Evolutionary conservation across 2,888 invertebrate genomes (phyloP), one percentile per base, ranked within the genome.

Genomic region (Microctonus aethiopoides): DNA sequence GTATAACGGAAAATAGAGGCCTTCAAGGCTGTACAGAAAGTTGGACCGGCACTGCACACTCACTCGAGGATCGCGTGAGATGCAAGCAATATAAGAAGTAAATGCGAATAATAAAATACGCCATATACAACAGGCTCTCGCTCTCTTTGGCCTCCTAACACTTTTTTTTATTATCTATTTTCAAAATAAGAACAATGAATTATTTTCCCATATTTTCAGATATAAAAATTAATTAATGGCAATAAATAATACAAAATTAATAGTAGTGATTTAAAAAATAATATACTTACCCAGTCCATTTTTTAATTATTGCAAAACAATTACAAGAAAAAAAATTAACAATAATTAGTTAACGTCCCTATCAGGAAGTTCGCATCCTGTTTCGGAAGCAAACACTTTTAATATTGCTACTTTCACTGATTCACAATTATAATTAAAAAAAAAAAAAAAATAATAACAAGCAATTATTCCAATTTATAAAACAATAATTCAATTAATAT

Each of bases 201-300:
- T 54, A 26, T 54, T 26, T 5, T 52, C n/a, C n/a, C n/a, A n/a
- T n/a, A 22, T 29, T 16, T 7, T 34, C 32, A 11, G 6, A 10
- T 7, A 61, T 16, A n/a, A 4, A n/a, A 32, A 22, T 13, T 16
- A 16, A 1, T 20, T 26, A 34, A 6, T 32, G 10, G 22, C 32
- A 11, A 13, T 6, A 2, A 13, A 59, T 29, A 64, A 13, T 52
- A 24, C n/a, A n/a, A 24, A 62, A 59, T 39, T 10, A 52, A 66
- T 36, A 29, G 29, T 63, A 22, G 60, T 51, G 54, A 52, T 52
- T 29, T 5, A 11, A 9, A 57, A n/a, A n/a, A n/a, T n/a, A n/a
- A n/a, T n/a, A 60, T 67, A 20, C 71, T 70, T 56, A 76, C 76
- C 76, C 74, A 74, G 70, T 76, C 73, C 76, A 76, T 76, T 16